A percentile compares a stretch with the other conserved stretches of the same genome.
Conservation (phyloP, 2,113 vertebrate genomes). For the Glareola pratincola region DNA sequence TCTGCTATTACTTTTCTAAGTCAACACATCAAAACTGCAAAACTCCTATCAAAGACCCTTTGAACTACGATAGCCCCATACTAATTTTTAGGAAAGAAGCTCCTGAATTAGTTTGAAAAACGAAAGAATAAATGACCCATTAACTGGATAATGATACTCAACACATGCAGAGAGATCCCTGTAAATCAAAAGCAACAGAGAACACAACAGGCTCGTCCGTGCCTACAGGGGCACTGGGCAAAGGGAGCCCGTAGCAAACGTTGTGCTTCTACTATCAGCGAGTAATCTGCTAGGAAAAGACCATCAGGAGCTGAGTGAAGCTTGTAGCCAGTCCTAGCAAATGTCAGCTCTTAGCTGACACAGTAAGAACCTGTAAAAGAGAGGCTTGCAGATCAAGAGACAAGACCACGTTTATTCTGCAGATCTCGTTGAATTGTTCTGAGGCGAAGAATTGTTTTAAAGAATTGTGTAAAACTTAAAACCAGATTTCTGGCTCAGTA, state of each 20-base stretch:
- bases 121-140: background rate
- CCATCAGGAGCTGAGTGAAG: background rate
- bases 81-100: background rate
- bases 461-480: background rate
- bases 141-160: background rate
- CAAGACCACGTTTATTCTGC: background rate
- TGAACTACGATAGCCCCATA: rapidly evolving
- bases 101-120: background rate
- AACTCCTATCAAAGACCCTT: background rate
- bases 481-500: slow-evolving; percentile 30
- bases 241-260: background rate
- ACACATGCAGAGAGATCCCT: background rate
- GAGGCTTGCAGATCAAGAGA: background rate
- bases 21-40: background rate
- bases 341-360: background rate
- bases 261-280: background rate
- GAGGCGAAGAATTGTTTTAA: background rate
- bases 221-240: background rate
- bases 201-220: background rate
- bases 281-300: background rate
- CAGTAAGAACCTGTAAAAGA: background rate
- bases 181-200: background rate
- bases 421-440: background rate
- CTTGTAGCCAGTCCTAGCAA: background rate
- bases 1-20: background rate